Conservation (phyloP, 2,113 vertebrate species). For the Elanus axillaris region DNA sequence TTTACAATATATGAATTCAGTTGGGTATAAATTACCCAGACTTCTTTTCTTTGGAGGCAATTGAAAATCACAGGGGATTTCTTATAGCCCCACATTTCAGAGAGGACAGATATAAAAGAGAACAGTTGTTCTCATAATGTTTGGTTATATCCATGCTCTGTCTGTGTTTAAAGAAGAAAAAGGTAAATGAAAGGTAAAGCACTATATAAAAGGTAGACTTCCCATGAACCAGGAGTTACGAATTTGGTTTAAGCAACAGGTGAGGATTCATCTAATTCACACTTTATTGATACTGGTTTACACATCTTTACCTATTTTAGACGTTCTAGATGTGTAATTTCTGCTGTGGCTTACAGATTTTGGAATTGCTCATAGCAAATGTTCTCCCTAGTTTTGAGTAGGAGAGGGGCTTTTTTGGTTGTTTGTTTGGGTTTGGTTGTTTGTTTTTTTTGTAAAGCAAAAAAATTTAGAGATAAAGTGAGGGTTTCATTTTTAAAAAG, state of each 20-base stretch:
- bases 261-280: neutral
- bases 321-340: neutral
- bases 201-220: neutral
- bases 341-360: neutral
- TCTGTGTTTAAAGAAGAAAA: neutral
- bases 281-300: neutral
- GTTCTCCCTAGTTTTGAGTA: neutral
- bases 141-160: neutral
- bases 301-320: neutral
- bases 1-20: neutral
- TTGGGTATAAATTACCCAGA: neutral
- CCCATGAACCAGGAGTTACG: neutral
- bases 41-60: neutral
- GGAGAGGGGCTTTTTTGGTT: neutral
- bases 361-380: neutral
- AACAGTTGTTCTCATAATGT: neutral
- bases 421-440: neutral
- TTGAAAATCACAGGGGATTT: neutral
- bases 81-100: neutral
- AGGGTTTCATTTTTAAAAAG: neutral
- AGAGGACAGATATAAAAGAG: neutral
- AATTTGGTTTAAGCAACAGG: neutral
- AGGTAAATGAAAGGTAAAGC: neutral
- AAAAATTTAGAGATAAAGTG: neutral
- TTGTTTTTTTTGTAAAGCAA: neutral